Base-by-base conservation (phyloP, 2,888 invertebrate species). In the Cheilosia soror region DNA sequence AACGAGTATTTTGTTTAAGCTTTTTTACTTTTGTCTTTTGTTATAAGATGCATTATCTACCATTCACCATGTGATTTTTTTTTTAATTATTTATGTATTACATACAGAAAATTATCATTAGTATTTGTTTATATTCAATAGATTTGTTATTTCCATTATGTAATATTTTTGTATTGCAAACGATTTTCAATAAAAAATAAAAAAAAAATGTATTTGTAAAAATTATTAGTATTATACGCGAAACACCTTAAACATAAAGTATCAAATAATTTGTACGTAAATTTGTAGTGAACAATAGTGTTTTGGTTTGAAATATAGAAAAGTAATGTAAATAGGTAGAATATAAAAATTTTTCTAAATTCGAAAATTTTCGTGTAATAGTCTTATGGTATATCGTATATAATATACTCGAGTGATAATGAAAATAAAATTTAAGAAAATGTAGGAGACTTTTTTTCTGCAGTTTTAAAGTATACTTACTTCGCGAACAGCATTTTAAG, bases 1-100 rank as follows among this genome's bases (percentile, higher is more conserved):
- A 31, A 11, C 25, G 27, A 25, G 51, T 51, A 49, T 51, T 72
- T 27, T 62, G 5, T 53, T 51, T 40, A 62, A 73, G 57, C 57
- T 31, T 62, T 63, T 62, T 0, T 44, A 1, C 40, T 25, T 62
- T 42, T 42, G 5, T 0, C 15, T 44, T 2, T 29, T 55, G 4
- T 55, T 31, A 7, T 33, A 29, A 13, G 29, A 31, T 55, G 55
- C 3, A 53, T 6, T 6, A 11, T 53, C 25, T 6, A n/a, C 37
- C 31, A 13, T 55, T 33, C 15, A 55, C 29, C 51, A 51, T 9
- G 51, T n/a, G 25, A 29, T 20, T 53, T 53, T 53, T 7, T 2
- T 13, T 53, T 53, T 27, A 7, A 7, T 15, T 20, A 3, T 15
- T 47, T 20, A 7, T 20, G 47, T 47, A 9, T 47, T 47, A 20